Evolutionary conservation across 2,888 invertebrate genomes (phyloP), one percentile per base, ranked within the genome.

Genomic region (Meta bourneti): DNA sequence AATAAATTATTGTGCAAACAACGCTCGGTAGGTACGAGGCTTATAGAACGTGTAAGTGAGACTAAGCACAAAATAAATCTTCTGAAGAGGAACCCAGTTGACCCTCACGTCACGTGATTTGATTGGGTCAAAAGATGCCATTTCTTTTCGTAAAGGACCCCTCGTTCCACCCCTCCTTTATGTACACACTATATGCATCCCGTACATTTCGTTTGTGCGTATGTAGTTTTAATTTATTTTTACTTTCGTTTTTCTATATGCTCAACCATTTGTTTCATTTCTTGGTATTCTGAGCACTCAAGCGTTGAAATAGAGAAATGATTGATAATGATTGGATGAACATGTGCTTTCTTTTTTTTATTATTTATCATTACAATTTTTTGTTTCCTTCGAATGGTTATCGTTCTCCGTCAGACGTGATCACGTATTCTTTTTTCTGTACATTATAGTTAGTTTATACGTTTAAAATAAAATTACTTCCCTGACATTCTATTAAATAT

Each of bases 291-390:
- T 52, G 71, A 6, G 82, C 91, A 88, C 87, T 78, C 78, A 83
- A 49, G 87, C 91, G 91, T 91, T 87, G 91, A 91, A 91, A 91
- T 78, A 51, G 79, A 91, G 91, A 91, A 91, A 91, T 91, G 91
- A 91, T 91, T 91, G 91, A 91, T 91, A 91, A 91, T 91, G 91
- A 91, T 91, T 91, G 83, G 91, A 91, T 72, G 69, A 87, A 87
- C 87, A 82, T 82, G 82, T 49, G n/a, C 69, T 83, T 88, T 91
- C 82, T 87, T 90, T 77, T 82, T 82, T 52, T 84, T 82, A 49
- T 85, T 84, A 84, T 19, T 82, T 91, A 91, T 87, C 78, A 90
- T 85, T 90, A 61, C 79, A 74, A 74, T 34, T 88, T 80, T 90
- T 89, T 61, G 7, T 82, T 74, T 85, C 84, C 34, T 71, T 61